Evolutionary conservation across 2,888 invertebrate genomes (phyloP), one percentile per base, ranked within the genome.

Genomic region (Eilema depressum): DNA sequence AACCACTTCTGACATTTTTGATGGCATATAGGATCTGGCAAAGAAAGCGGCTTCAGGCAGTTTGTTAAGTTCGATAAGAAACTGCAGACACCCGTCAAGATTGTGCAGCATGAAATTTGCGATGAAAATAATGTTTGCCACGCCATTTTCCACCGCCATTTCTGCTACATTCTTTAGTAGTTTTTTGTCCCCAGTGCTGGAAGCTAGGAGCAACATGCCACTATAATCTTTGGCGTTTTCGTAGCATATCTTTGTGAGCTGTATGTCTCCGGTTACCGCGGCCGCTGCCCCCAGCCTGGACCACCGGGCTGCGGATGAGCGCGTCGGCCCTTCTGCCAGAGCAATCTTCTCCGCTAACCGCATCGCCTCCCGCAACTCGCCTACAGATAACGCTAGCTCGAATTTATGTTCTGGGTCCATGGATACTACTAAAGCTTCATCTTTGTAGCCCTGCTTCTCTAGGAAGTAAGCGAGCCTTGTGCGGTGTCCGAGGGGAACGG

Each of bases 381-480:
- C 99, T 56, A 99, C 96, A 73, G 98, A 96, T 60, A 99, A 92
- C 0, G 99, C 98, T 82, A 99, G 95, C 91, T 99, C 99, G 92
- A 99, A 99, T 91, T 98, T 97, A 92, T 99, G 99, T 88, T 99
- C 99, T 0, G 99, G 98, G 93, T 99, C 99, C 59, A 98, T 98
- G 23, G 99, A 99, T 0, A 99, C 99, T 1, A 99, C 99, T 68
- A 99, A 94, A 3, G 99, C 99, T 96, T 99, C 99, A 83, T 98
- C 97, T 91, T 99, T 99, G 95, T 99, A 99, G 63, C 99, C 99
- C 96, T 99, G 99, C 93, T 99, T 99, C 91, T 99, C 99, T 33
- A 99, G 95, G 96, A 99, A 99, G 91, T 99, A 99, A 0, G 99
- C 99, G 0, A 99, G 99, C 69, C 99, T 96, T 0, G 99, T 99